Percentiles rank a stretch among this genome's conserved stretches.
Evolutionary conservation across 2,113 vertebrate genomes (phyloP).

Genomic region (Calyptommatus sinebrachiatus): DNA sequence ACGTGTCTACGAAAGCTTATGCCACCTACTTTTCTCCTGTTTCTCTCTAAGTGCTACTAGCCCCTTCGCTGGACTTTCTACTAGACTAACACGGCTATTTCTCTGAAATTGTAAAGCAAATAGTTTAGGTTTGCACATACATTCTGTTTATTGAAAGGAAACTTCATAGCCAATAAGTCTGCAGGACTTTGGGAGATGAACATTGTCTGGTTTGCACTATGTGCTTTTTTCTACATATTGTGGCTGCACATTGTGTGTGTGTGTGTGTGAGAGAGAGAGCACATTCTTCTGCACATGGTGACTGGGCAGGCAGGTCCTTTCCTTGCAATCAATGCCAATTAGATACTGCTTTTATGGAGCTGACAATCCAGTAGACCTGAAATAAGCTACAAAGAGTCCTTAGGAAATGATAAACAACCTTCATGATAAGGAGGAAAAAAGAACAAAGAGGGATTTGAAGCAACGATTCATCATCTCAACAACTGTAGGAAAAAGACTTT

Average conservation of each 20-base stretch:
- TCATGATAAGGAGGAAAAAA: constrained; percentile 30
- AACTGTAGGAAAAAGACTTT: constrained; percentile 16
- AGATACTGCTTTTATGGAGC: constrained; percentile 52
- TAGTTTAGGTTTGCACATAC: not conserved
- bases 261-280: too few species aligned
- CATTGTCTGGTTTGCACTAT: constrained; percentile 24
- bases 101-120: not conserved
- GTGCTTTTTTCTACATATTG: not conserved
- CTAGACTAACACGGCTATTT: too few species aligned
- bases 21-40: too few species aligned
- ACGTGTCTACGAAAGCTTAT: too few species aligned
- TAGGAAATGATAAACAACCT: constrained; percentile 50
- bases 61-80: too few species aligned
- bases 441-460: constrained; percentile 37
- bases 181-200: constrained; percentile 36
- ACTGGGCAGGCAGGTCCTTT: constrained; percentile 49
- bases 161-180: constrained; percentile 16
- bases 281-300: constrained; percentile 38
- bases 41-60: too few species aligned
- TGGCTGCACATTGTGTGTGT: too few species aligned
- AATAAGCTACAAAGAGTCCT: constrained; percentile 35
- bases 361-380: constrained; percentile 40
- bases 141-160: not conserved
- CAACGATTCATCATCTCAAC: constrained; percentile 32
- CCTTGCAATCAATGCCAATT: constrained; percentile 52